phyloP scores from a whole-genome alignment of 2,113 vertebrate genomes.

The Dipodomys spectabilis region DNA sequence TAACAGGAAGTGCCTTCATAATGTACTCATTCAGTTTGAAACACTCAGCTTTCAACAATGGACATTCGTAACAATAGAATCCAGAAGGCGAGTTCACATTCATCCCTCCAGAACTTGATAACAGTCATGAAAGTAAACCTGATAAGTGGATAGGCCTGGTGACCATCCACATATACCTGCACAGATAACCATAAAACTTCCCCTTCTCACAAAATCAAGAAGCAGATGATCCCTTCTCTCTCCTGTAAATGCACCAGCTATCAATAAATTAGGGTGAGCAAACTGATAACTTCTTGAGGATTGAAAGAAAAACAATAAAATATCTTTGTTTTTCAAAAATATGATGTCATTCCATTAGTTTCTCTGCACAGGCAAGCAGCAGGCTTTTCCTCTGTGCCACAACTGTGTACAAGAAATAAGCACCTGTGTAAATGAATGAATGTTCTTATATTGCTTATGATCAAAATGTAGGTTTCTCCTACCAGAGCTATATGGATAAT shows the following conservation, averaged over 20 bases:
- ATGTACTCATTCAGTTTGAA: background rate
- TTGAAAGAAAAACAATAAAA: background rate
- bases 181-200: background rate
- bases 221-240: accelerated
- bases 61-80: background rate
- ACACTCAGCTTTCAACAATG: background rate
- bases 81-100: background rate
- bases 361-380: background rate
- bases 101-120: background rate
- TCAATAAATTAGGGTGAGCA: too few relatives aligned
- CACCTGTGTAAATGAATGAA: background rate
- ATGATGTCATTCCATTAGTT: background rate
- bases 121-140: background rate
- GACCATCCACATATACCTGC: too few relatives aligned
- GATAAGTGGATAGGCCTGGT: background rate
- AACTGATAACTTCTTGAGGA: too few relatives aligned
- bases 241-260: background rate
- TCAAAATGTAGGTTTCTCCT: background rate
- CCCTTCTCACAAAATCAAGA: background rate
- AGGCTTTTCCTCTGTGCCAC: background rate
- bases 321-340: background rate
- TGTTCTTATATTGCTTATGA: constrained; percentile 8
- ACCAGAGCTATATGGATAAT: background rate
- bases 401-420: background rate
- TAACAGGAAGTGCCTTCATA: background rate